Conservation (phyloP, 2,888 invertebrate species). For the Galerucella nymphaeae region DNA sequence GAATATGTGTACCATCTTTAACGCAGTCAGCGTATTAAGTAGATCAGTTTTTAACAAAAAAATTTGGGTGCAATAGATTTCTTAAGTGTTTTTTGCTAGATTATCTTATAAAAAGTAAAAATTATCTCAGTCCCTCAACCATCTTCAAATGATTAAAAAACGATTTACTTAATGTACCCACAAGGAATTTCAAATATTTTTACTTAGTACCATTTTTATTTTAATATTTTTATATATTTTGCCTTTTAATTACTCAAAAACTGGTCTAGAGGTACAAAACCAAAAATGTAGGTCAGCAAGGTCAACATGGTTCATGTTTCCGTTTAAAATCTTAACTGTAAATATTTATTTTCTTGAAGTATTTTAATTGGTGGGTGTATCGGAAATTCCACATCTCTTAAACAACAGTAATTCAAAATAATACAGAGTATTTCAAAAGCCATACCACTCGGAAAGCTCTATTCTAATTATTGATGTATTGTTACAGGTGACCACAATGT, state of each 20-base stretch:
- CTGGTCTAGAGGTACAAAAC: not conserved
- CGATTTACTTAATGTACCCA: not conserved
- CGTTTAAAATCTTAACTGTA: not conserved
- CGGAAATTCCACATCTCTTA: not conserved
- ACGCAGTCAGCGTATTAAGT: not conserved
- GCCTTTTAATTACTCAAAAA: not conserved
- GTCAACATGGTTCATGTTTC: not conserved
- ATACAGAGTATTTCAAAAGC: not conserved
- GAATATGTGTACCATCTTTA: not conserved
- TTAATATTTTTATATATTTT: no score
- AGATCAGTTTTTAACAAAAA: not conserved
- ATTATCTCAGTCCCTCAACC: not conserved
- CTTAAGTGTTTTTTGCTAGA: not conserved
- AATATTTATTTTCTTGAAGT: not conserved
- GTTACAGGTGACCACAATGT: conserved; percentile 3
- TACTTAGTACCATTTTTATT: no score
- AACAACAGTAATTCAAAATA: not conserved
- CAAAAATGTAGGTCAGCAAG: not conserved
- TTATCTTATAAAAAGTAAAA: not conserved
- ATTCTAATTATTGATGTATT: not conserved
- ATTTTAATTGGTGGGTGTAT: conserved; percentile 6
- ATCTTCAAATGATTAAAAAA: not conserved
- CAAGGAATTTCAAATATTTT: not conserved
- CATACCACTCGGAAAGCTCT: not conserved
- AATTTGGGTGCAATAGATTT: not conserved